Conservation (phyloP, 1,140 invertebrate genomes). For the Lutraria rhynchaena region DNA sequence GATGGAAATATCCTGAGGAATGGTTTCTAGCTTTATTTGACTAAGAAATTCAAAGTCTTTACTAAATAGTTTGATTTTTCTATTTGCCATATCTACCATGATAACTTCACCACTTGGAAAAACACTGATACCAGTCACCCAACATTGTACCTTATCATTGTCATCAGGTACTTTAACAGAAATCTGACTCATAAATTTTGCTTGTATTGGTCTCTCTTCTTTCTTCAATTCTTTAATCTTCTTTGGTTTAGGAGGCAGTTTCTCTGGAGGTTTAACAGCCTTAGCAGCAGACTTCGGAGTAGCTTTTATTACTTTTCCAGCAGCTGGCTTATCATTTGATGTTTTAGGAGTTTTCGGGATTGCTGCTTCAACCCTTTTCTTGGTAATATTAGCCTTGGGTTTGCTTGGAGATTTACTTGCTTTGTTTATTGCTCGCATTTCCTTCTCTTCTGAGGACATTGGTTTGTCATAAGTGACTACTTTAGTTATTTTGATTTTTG, state of each 20-base stretch:
- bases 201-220: slow-evolving; percentile 51
- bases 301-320: slow-evolving; percentile 6
- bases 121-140: slow-evolving; percentile 54
- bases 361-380: neutral
- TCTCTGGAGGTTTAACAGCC: slow-evolving; percentile 29
- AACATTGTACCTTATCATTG: slow-evolving; percentile 32
- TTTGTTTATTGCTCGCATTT: slow-evolving; percentile 26
- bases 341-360: slow-evolving; percentile 31
- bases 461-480: slow-evolving; percentile 52
- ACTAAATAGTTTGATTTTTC: slow-evolving; percentile 55
- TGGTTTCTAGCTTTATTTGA: slow-evolving; percentile 50
- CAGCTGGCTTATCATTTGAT: neutral
- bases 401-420: neutral
- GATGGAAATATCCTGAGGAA: slow-evolving; percentile 51
- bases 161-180: slow-evolving; percentile 32
- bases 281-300: slow-evolving; percentile 30
- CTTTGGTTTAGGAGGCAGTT: slow-evolving; percentile 36
- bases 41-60: slow-evolving; percentile 43
- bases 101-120: slow-evolving; percentile 55
- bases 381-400: slow-evolving; percentile 21
- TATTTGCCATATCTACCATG: slow-evolving; percentile 53
- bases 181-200: slow-evolving; percentile 43
- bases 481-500: slow-evolving; percentile 56
- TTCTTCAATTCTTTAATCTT: slow-evolving; percentile 44
- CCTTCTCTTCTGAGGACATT: slow-evolving; percentile 29